Base-by-base conservation (phyloP, 2,113 vertebrate species). In the Morone chrysops region DNA sequence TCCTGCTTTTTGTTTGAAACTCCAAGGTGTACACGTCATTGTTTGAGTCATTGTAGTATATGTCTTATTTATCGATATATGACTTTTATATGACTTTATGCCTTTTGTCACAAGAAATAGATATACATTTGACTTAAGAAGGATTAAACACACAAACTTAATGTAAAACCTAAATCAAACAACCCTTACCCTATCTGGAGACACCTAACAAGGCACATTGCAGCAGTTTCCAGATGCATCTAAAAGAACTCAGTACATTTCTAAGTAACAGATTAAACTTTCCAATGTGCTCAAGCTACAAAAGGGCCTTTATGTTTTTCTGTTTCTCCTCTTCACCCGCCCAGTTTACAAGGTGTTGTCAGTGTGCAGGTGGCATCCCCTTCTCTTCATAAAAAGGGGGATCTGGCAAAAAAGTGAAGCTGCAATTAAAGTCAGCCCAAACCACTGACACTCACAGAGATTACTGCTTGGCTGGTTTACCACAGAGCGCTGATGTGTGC, bases 311-410 rank as follows among this genome's bases (percentile, higher is more conserved):
- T 57, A 5, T 51, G 48, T 68, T 72, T 82, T 63, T 75, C 72
- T 84, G 66, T 80, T 87, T 90, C 51, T 80, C 57, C 40, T 87
- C 69, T 11, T 81, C 31, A 67, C 73, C 71, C 65, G 2, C 77
- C 72, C 14, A 17, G 62, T 94, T 92, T 92, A 93, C 83, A 91
- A 91, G 90, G 81, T 94, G 91, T 88, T 93, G 80, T 78, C 80
- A 92, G 66, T 57, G 56, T 71, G 61, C 86, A 93, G 89, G 93
- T 94, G 93, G 87, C 90, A 94, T 92, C 89, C 83, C 73, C 84
- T 80, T 92, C 75, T 73, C 73, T 80, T 85, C 81, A 86, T 82
- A 92, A 92, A 87, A 86, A 78, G 18, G 22, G 70, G 86, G 77
- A 80, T 90, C 83, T 93, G 92, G 87, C 57, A 51, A 18, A 66